Percentiles rank a stretch among this genome's conserved stretches.
Evolutionary conservation across 2,888 invertebrate genomes (phyloP).

Genomic region (Strigamia transsilvanica): DNA sequence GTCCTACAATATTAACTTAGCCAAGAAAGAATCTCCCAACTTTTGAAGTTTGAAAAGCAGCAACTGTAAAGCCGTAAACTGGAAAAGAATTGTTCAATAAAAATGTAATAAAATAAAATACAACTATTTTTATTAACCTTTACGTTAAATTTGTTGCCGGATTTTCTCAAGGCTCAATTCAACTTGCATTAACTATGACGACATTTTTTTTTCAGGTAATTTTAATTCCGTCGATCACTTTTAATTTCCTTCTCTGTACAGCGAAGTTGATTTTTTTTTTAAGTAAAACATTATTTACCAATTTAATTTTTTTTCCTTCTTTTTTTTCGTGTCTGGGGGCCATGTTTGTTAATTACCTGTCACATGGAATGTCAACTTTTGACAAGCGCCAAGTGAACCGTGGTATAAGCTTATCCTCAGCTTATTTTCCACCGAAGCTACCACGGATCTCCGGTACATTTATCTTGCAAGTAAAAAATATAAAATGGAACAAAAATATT

Average conservation of each 20-base stretch:
- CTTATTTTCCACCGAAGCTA: conserved; percentile 3
- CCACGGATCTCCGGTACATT: conserved; percentile 10
- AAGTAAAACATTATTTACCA: not conserved
- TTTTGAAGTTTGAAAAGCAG: too few relatives aligned
- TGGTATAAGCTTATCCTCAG: not conserved
- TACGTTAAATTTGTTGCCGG: not conserved
- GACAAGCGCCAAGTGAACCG: conserved; percentile 16
- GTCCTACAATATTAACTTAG: not conserved
- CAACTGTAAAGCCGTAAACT: not conserved
- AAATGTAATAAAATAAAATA: too few relatives aligned
- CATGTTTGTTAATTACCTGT: conserved; percentile 26
- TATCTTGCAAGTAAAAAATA: not conserved
- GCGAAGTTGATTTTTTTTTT: not conserved
- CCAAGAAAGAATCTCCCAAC: too few relatives aligned
- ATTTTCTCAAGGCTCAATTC: conserved; percentile 7
- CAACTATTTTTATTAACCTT: too few relatives aligned
- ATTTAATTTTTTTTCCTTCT: not conserved
- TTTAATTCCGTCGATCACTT: not conserved
- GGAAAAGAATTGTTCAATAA: too few relatives aligned
- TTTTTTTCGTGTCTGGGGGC: not conserved
- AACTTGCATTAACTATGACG: not conserved
- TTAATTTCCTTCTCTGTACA: not conserved
- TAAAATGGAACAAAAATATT: too few relatives aligned
- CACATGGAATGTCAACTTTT: conserved; percentile 25
- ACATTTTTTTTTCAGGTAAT: not conserved